Percentiles rank a stretch among this genome's conserved stretches.
phyloP scores from a whole-genome alignment of 2,888 invertebrate genomes.

The Caprella mutica region DNA sequence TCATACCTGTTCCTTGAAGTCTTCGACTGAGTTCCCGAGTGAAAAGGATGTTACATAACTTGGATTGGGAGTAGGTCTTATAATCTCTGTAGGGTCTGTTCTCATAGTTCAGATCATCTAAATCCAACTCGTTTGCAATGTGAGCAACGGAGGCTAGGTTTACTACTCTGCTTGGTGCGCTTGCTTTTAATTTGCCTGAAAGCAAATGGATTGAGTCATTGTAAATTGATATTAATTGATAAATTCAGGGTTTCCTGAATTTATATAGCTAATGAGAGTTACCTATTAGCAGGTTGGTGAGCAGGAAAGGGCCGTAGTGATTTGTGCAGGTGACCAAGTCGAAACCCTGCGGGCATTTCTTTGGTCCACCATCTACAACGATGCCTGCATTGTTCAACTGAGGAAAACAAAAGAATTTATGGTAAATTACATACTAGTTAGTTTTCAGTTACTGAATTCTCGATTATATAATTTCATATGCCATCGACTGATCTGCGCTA shows the following conservation, averaged over 20 bases:
- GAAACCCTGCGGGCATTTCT: not conserved
- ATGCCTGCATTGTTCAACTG: conserved; percentile 10
- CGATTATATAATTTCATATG: no score
- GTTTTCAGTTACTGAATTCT: no score
- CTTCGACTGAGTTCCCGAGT: not conserved
- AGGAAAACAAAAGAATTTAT: no score
- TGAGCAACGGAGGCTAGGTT: not conserved
- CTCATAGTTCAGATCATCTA: conserved; percentile 3
- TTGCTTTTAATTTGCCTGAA: conserved; percentile 5
- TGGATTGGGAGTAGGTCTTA: not conserved
- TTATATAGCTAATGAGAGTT: not conserved
- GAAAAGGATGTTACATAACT: conserved; percentile 5
- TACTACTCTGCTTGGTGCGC: conserved; percentile 3
- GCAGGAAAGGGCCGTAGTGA: conserved; percentile 8
- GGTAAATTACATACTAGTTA: no score
- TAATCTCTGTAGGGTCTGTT: not conserved
- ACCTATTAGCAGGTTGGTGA: conserved; percentile 7
- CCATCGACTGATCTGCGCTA: no score
- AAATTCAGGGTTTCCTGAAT: not conserved
- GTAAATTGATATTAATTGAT: no score
- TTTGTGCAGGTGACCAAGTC: not conserved
- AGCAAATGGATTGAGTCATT: no score
- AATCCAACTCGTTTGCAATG: not conserved
- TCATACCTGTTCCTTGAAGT: conserved; percentile 5
- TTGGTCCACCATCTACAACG: not conserved